Percentiles rank a stretch among this genome's conserved stretches.
Conservation (phyloP, 1,140 invertebrate genomes). For the Lycorma delicatula region DNA sequence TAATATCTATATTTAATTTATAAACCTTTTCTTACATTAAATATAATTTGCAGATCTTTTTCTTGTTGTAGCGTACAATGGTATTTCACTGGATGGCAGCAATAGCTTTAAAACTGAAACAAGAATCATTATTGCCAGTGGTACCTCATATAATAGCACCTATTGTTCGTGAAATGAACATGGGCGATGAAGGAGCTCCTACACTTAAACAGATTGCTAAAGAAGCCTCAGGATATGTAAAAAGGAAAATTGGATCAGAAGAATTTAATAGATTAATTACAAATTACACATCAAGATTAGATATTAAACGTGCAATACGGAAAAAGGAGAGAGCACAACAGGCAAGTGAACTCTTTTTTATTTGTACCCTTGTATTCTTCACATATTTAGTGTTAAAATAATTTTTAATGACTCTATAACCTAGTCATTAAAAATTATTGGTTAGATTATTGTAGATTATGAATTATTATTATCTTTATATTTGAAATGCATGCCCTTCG, state of each 20-base stretch:
- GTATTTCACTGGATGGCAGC: slow-evolving; percentile 68
- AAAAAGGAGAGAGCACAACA: slow-evolving; percentile 51
- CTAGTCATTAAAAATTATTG: too few species aligned
- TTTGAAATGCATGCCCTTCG: neutral
- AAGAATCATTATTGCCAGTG: slow-evolving; percentile 43
- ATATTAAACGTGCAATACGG: slow-evolving; percentile 52
- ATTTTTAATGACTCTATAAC: neutral
- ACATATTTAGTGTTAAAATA: neutral
- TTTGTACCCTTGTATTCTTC: neutral
- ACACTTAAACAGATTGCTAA: slow-evolving; percentile 47
- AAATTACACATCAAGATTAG: slow-evolving; percentile 47
- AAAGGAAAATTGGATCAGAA: slow-evolving; percentile 53
- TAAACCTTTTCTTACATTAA: neutral
- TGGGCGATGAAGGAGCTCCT: slow-evolving; percentile 24
- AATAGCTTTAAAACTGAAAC: slow-evolving; percentile 46
- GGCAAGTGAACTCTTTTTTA: slow-evolving; percentile 33
- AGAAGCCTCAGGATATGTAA: slow-evolving; percentile 55
- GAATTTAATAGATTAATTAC: slow-evolving; percentile 51
- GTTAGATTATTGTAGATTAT: too few species aligned
- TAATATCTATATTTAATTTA: neutral
- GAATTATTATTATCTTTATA: neutral
- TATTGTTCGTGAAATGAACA: slow-evolving; percentile 57
- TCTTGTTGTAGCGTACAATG: slow-evolving; percentile 45
- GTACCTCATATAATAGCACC: slow-evolving; percentile 51
- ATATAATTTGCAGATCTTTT: slow-evolving; percentile 19